Evolutionary conservation across 2,113 vertebrate genomes (phyloP).

Genomic region (Phasianus colchicus): DNA sequence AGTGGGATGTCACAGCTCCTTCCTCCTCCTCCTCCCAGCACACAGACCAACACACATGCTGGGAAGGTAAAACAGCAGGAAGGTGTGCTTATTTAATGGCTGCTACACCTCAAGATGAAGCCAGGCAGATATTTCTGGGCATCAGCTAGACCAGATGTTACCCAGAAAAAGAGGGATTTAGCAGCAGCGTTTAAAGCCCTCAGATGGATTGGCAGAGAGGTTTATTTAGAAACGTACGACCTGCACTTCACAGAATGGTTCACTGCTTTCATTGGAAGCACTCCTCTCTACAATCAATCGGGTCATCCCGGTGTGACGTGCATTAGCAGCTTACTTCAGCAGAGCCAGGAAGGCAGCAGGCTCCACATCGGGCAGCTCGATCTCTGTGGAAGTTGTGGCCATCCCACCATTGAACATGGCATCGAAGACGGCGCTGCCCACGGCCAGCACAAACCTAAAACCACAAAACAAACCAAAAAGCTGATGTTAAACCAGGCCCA

Average conservation of each 20-base stretch:
- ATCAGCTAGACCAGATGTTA: neutral
- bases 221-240: neutral
- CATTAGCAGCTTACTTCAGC: slow-evolving; percentile 86
- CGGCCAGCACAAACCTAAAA: slow-evolving; percentile 92
- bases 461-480: neutral
- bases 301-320: neutral
- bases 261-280: neutral
- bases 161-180: neutral
- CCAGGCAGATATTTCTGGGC: neutral
- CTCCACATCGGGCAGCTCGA: slow-evolving; percentile 96
- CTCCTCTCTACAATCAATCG: neutral
- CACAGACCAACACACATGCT: accelerated
- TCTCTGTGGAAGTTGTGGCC: slow-evolving; percentile 97
- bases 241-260: neutral
- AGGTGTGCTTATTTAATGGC: neutral
- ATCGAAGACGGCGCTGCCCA: slow-evolving; percentile 95
- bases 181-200: neutral
- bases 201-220: neutral
- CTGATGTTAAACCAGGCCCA: neutral
- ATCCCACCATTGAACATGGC: slow-evolving; percentile 99
- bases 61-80: neutral
- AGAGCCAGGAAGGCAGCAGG: slow-evolving; percentile 94
- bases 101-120: neutral
- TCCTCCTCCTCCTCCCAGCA: neutral
- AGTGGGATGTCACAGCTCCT: neutral